phyloP scores from a whole-genome alignment of 2,888 invertebrate genomes.

The Tetranychus piercei region DNA sequence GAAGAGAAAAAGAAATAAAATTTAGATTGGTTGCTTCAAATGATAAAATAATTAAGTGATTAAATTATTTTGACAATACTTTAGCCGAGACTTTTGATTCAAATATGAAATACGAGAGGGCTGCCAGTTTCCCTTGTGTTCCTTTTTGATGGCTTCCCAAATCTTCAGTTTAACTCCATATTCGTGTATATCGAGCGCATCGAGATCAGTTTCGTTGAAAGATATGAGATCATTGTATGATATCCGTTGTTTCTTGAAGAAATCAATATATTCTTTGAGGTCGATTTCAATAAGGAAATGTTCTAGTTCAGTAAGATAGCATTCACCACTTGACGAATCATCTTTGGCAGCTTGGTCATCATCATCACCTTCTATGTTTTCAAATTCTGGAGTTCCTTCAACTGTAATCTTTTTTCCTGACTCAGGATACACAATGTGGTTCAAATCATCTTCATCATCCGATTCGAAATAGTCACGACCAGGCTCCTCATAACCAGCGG shows the following conservation, averaged over 20 bases:
- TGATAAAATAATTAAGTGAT: not conserved
- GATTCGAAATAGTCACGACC: not conserved
- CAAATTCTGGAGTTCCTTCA: no score
- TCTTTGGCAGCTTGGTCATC: no score
- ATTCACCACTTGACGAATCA: no score
- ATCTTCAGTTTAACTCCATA: not conserved
- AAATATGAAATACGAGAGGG: not conserved
- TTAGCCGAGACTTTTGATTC: not conserved
- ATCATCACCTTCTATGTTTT: no score
- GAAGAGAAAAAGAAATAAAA: not conserved
- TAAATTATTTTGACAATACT: not conserved
- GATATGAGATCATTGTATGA: not conserved
- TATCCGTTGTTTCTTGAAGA: not conserved
- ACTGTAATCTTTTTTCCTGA: no score
- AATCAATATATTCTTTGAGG: not conserved
- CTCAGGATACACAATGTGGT: not conserved
- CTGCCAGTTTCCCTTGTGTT: not conserved
- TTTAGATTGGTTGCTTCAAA: not conserved
- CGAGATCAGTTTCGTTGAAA: not conserved
- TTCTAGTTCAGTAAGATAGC: no score
- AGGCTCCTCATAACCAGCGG: not conserved
- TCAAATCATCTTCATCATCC: not conserved
- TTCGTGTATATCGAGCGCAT: not conserved
- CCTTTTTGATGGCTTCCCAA: not conserved
- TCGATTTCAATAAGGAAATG: no score